A percentile compares a stretch with the other conserved stretches of the same genome.
Evolutionary conservation across 1,140 invertebrate species (phyloP).

Genomic region (Aphis craccivora): DNA sequence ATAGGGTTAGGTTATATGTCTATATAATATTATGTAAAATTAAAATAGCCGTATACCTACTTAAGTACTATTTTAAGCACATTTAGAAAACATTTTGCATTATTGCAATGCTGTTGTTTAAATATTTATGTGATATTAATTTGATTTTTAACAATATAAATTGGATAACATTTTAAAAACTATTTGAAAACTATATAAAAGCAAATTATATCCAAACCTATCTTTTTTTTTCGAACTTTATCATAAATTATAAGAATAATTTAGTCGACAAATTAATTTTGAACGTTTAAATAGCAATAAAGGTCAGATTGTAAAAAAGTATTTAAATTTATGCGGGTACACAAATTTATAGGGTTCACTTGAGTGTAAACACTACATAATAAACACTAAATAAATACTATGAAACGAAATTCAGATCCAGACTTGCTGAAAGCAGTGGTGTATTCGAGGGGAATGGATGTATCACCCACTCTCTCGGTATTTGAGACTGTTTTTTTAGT

Average conservation of each 20-base stretch:
- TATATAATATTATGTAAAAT: no score
- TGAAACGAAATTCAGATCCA: neutral
- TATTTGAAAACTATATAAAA: neutral
- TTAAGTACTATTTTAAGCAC: neutral
- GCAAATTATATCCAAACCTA: neutral
- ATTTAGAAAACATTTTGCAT: neutral
- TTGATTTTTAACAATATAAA: no score
- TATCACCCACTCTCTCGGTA: neutral
- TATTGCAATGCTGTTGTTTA: neutral
- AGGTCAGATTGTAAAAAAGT: neutral
- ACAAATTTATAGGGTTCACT: neutral
- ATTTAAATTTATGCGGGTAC: neutral
- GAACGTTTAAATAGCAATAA: no score
- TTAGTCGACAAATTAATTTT: neutral
- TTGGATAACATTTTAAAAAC: no score
- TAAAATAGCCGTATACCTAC: no score
- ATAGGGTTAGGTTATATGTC: no score
- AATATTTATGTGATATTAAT: neutral
- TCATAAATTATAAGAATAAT: neutral
- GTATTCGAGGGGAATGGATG: neutral
- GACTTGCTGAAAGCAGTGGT: neutral
- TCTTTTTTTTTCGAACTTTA: neutral
- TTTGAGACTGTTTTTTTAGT: neutral
- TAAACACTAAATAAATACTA: conserved; percentile 3
- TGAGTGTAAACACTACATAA: neutral